Evolutionary conservation across 2,113 vertebrate species (phyloP).

Genomic region (Alligator mississippiensis): DNA sequence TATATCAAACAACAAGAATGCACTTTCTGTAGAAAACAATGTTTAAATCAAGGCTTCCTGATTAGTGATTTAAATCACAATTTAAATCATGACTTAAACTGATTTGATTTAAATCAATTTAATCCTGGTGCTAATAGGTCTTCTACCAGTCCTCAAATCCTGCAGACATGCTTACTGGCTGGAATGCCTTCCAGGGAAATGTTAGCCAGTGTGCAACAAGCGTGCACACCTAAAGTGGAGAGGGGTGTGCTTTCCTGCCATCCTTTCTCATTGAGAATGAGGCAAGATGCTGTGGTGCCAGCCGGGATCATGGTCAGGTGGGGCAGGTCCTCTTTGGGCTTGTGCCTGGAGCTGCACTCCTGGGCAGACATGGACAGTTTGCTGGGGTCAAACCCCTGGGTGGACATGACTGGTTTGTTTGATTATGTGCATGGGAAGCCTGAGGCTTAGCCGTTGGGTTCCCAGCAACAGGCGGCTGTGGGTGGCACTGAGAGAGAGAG

Average conservation of each 20-base stretch:
- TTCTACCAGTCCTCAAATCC: background rate
- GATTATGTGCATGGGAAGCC: background rate
- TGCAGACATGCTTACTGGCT: no score
- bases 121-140: background rate
- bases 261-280: background rate
- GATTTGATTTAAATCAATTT: no score
- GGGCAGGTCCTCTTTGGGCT: background rate
- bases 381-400: background rate
- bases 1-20: no score
- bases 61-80: no score
- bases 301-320: background rate
- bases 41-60: no score
- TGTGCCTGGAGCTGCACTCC: background rate
- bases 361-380: background rate
- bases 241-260: background rate
- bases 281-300: no score
- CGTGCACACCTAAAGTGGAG: background rate
- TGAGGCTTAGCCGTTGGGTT: background rate
- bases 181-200: background rate
- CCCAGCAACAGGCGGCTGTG: background rate
- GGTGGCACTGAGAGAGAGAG: background rate
- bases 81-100: no score
- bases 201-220: no score
- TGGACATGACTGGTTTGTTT: no score
- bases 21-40: no score